Percentiles rank a stretch among this genome's conserved stretches.
Conservation (phyloP, 1,140 invertebrate species). For the Coelopa frigida region DNA sequence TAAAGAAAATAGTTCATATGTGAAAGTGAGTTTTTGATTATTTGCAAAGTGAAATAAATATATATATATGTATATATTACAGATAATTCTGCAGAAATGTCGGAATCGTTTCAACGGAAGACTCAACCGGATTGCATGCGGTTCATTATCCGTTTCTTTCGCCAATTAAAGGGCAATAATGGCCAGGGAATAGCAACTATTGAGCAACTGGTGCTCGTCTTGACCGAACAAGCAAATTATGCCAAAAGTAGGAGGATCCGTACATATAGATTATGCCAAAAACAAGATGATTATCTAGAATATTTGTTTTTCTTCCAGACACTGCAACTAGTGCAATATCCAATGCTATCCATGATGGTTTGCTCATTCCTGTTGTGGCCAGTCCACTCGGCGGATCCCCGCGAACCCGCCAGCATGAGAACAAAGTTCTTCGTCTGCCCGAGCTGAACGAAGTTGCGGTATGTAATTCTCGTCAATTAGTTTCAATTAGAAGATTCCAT, state of each 20-base stretch:
- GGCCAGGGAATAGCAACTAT: conserved; percentile 2
- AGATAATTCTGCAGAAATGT: neutral
- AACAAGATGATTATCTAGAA: neutral
- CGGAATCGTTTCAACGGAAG: no score
- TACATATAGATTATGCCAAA: conserved; percentile 3
- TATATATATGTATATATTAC: neutral
- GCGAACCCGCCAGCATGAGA: conserved; percentile 1
- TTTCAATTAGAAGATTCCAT: neutral
- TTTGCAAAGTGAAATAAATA: neutral
- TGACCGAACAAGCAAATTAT: conserved; percentile 6
- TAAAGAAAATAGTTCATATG: neutral
- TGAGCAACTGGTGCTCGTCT: neutral
- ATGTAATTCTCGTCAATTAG: neutral
- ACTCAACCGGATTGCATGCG: conserved; percentile 12
- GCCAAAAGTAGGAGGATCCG: conserved; percentile 6
- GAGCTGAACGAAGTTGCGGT: conserved; percentile 6
- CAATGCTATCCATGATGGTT: conserved; percentile 9
- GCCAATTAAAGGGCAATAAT: neutral
- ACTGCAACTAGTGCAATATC: conserved; percentile 2
- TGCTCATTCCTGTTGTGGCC: conserved; percentile 1
- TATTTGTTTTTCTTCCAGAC: neutral
- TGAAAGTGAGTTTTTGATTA: neutral
- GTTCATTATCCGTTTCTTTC: conserved; percentile 5
- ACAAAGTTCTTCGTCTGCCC: conserved; percentile 10
- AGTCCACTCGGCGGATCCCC: neutral